These are phyloP conservation scores for Agrochola litura DNA, from an alignment of 2,888 invertebrate species.

Conservation along the genomic window DNA sequence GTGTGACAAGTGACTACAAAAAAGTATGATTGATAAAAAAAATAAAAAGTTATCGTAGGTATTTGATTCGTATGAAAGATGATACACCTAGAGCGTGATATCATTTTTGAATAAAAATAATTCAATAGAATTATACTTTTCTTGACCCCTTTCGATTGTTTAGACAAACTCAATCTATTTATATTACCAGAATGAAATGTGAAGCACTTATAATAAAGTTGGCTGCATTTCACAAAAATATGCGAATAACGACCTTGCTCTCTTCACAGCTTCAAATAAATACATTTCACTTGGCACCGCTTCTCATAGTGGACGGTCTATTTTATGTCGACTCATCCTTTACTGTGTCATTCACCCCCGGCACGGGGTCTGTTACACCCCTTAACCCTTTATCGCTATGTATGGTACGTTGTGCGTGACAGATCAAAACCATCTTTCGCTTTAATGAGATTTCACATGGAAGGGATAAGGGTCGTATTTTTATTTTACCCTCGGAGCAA, in stretches of 20 bases:
- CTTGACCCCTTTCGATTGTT: conserved; percentile 25
- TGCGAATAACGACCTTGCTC: conserved; percentile 52
- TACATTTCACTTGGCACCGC: conserved; percentile 64
- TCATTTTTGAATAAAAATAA: conserved; percentile 2
- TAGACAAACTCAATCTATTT: conserved; percentile 21
- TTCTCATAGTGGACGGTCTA: conserved; percentile 75
- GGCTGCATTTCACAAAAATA: conserved; percentile 29
- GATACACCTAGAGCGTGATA: not conserved
- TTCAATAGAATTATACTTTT: conserved; percentile 3
- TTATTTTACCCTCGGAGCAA: conserved; percentile 41
- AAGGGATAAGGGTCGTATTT: conserved; percentile 46
- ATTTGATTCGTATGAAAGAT: not conserved
- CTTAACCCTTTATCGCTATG: conserved; percentile 67
- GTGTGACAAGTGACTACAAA: not conserved
- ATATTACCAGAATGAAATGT: conserved; percentile 25
- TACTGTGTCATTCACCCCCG: conserved; percentile 74
- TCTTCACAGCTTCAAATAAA: conserved; percentile 53
- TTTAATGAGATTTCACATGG: conserved; percentile 62
- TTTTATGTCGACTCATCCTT: conserved; percentile 77
- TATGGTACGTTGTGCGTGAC: conserved; percentile 65
- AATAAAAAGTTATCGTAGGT: not conserved
- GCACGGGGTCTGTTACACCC: conserved; percentile 63
- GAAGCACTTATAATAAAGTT: conserved; percentile 27
- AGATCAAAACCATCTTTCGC: conserved; percentile 64
- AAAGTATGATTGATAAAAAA: not conserved